Base-by-base conservation (phyloP, 2,113 vertebrate genomes). In the Peucedramus taeniatus region DNA sequence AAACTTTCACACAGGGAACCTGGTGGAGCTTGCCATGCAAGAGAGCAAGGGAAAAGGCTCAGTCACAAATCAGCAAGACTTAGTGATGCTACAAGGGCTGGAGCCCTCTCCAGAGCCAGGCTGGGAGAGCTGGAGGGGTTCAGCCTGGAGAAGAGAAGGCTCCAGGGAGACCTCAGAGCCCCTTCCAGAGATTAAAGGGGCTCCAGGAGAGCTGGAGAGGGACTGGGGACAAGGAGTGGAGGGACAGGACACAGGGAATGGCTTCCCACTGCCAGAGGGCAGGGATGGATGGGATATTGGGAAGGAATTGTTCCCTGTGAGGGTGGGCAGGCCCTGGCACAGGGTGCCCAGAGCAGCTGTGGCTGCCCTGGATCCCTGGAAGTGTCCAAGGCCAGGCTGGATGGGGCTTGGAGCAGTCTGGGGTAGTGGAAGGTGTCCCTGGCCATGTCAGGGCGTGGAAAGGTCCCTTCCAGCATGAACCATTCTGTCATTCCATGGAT, bases 341-440 rank as follows among this genome's bases (percentile, higher is more conserved):
- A 72, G 59, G 53, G 10, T 64, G 31, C 37, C 26, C 44, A 51
- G 26, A 51, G 77, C 0, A 81, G 51, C 76, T 89, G 76, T 44
- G 68, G 51, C 68, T 81, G 51, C 7, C 13, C 51, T 74, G 69
- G n/a, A 60, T 51, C 69, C 39, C 53, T 82, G 37, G 28, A 0
- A 75, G 19, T 66, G 69, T 0, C 20, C 69, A 30, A 60, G 78
- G 53, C n/a, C 69, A 60, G 78, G 45, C 0, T 82, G 78, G 68
- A 44, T 0, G 0, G 18, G 22, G 22, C 12, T 44, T 2, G 59
- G 37, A 81, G 28, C 15, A 51, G 0, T 11, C 19, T 82, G 69
- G 60, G 23, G 1, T 0, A 4, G 47, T 31, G 57, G 31, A 1
- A 80, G 21, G 30, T 18, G 65, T 54, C 47, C 28, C 33, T 39